phyloP scores from a whole-genome alignment of 1,140 invertebrate genomes.

The Caenorhabditis tropicalis region DNA sequence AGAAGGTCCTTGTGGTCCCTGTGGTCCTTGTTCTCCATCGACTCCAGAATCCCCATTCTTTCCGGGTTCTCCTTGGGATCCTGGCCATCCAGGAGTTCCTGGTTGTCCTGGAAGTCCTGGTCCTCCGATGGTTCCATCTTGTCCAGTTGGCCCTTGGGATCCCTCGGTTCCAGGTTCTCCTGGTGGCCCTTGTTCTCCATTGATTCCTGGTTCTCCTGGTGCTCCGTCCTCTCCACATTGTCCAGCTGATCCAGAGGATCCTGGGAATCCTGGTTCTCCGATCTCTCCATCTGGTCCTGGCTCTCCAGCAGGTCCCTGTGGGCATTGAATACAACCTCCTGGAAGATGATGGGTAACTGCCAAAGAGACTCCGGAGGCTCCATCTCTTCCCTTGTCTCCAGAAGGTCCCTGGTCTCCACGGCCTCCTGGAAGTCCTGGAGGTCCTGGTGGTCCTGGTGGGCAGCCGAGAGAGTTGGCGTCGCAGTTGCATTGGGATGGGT shows the following conservation, averaged over 20 bases:
- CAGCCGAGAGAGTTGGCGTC: slow-evolving; percentile 11
- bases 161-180: slow-evolving; percentile 35
- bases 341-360: slow-evolving; percentile 27
- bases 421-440: slow-evolving; percentile 44
- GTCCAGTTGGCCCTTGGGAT: slow-evolving; percentile 21
- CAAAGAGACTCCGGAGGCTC: slow-evolving; percentile 39
- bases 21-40: slow-evolving; percentile 45
- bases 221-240: slow-evolving; percentile 39
- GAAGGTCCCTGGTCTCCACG: slow-evolving; percentile 40
- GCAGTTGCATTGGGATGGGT: slow-evolving; percentile 38
- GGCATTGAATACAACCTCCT: slow-evolving; percentile 41
- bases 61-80: slow-evolving; percentile 47
- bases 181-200: slow-evolving; percentile 40
- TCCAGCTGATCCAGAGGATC: slow-evolving; percentile 28
- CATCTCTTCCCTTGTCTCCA: slow-evolving; percentile 43
- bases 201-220: slow-evolving; percentile 46
- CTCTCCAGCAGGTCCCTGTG: slow-evolving; percentile 43
- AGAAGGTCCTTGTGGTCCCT: slow-evolving; percentile 32
- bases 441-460: slow-evolving; percentile 47
- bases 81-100: slow-evolving; percentile 36
- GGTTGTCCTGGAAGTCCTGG: slow-evolving; percentile 28
- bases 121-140: slow-evolving; percentile 25
- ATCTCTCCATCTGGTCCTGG: slow-evolving; percentile 34
- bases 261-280: slow-evolving; percentile 37
- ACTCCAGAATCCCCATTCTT: slow-evolving; percentile 31